Evolutionary conservation across 1,140 invertebrate species (phyloP).

Genomic region (Papilio xuthus): DNA sequence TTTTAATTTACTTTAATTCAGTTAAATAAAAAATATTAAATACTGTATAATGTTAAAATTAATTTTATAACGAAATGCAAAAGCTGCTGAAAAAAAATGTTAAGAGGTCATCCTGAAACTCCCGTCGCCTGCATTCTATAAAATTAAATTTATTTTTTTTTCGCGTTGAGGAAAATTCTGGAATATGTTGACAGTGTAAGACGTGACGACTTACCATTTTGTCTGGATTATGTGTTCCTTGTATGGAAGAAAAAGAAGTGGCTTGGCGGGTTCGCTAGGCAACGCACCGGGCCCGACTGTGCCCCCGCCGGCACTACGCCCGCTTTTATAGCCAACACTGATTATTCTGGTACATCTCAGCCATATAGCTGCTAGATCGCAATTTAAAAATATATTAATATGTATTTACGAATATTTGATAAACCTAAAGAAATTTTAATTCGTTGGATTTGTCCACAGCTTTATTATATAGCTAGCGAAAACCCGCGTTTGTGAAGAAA

Average conservation of each 20-base stretch:
- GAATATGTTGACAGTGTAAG: background rate
- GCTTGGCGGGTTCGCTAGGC: conserved; percentile 72
- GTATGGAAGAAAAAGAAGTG: conserved; percentile 44
- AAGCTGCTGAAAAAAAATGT: background rate
- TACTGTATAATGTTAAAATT: no score
- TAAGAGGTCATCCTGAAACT: background rate
- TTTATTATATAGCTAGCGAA: no score
- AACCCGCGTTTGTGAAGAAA: no score
- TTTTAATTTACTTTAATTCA: background rate
- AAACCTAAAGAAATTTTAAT: background rate
- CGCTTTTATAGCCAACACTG: conserved; percentile 47
- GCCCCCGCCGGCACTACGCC: conserved; percentile 36
- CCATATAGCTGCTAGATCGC: background rate
- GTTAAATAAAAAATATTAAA: background rate
- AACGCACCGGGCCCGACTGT: conserved; percentile 77
- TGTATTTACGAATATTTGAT: background rate
- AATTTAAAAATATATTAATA: background rate
- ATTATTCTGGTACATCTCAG: conserved; percentile 53
- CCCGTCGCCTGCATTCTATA: background rate
- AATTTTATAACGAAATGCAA: background rate
- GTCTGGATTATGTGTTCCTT: conserved; percentile 39
- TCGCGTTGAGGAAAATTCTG: background rate
- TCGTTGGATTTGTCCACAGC: no score
- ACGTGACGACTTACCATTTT: conserved; percentile 68
- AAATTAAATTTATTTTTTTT: background rate